Base-by-base conservation (phyloP, 2,113 vertebrate species). In the Nymphicus hollandicus region DNA sequence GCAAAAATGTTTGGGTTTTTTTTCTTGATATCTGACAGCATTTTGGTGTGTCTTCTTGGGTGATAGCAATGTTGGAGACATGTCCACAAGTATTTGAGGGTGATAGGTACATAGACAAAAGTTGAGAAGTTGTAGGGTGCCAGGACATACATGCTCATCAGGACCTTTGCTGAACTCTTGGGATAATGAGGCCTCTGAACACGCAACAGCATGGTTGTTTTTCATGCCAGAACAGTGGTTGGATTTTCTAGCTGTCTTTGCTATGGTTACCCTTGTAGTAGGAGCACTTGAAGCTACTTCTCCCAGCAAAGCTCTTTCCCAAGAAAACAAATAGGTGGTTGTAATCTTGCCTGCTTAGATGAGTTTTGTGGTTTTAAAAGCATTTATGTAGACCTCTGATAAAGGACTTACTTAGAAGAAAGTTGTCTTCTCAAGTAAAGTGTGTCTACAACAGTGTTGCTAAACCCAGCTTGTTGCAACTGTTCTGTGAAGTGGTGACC, bases 201-300 rank as follows among this genome's bases (percentile, higher is more conserved):
- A 6, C 35, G 37, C 22, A 43, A 11, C 60, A 70, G 29, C 19
- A 25, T 0, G 0, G 56, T 41, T 41, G 23, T 31, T 41, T 25
- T 49, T 56, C 35, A 10, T 61, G 33, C 25, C 33, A 22, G 35
- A 41, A 3, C 19, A n/a, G 33, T 6, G 2, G 11, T 1, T 56
- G 71, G 55, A 37, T 79, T 70, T 86, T 81, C 10, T 16, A 11
- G 12, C 8, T 16, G 2, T 47, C n/a, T 77, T 53, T 64, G 43
- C 43, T 60, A 3, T 23, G 20, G 29, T 33, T 23, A 1, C 22
- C 17, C 13, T 29, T 65, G 15, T 18, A 16, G 73, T 44, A 73
- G 52, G 24, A 73, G 7, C 2, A 1, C 56, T 60, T 58, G 35
- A 77, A 55, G 31, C 28, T 53, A 8, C 35, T 78, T 73, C 60